Percentiles rank a stretch among this genome's conserved stretches.
phyloP scores from a whole-genome alignment of 1,140 invertebrate genomes.

The Calliphora vicina region DNA sequence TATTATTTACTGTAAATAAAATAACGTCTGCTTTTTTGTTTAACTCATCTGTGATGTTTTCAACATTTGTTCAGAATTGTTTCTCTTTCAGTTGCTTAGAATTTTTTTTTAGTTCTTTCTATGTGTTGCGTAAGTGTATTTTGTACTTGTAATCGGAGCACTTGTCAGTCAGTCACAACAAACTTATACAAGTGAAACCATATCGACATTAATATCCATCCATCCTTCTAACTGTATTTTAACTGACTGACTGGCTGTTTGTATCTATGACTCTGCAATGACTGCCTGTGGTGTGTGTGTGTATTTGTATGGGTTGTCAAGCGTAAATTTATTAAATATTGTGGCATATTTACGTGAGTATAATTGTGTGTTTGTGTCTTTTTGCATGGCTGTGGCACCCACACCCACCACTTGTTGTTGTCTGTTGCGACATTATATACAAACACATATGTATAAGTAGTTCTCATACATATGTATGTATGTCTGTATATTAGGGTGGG shows the following conservation, averaged over 20 bases:
- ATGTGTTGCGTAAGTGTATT: no score
- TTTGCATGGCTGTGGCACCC: background rate
- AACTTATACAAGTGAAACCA: background rate
- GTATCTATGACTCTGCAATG: background rate
- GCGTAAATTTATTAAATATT: constrained; percentile 32
- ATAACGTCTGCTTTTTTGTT: no score
- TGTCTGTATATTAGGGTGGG: no score
- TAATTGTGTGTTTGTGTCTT: background rate
- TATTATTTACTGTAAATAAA: no score
- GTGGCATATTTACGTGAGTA: background rate
- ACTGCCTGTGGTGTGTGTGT: background rate
- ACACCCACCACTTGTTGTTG: background rate
- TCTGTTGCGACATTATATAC: background rate
- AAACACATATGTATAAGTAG: no score
- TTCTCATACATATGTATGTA: no score
- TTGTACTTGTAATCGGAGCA: no score
- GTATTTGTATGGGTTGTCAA: background rate
- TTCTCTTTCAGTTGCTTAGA: no score
- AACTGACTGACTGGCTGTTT: background rate
- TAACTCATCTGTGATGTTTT: no score
- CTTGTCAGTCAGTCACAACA: background rate
- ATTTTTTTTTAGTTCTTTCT: no score
- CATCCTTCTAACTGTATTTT: background rate
- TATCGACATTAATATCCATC: constrained; percentile 19
- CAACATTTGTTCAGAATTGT: no score